Evolutionary conservation across 2,797 vertebrate genomes (phyloP).

Genomic region (Heteromormyrus szaboi): DNA sequence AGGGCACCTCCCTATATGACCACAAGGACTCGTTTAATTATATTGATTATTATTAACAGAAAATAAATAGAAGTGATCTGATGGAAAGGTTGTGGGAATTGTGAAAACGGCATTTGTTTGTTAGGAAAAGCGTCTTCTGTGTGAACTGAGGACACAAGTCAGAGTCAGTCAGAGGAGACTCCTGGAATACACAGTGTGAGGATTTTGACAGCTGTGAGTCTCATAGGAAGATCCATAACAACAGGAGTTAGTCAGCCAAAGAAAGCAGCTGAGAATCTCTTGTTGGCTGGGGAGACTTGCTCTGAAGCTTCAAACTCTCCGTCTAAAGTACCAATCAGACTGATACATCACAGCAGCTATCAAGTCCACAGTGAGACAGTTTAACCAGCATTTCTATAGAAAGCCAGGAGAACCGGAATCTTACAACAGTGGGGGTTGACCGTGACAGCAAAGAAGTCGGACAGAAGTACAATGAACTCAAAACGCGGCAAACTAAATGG

Average conservation of each 20-base stretch:
- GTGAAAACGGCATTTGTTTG: neutral
- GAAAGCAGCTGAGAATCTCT: neutral
- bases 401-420: neutral
- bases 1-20: neutral
- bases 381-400: neutral
- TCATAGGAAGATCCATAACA: neutral
- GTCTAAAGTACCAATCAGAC: neutral
- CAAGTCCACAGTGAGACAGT: neutral
- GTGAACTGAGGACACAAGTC: neutral
- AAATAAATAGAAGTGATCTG: neutral
- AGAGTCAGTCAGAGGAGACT: neutral
- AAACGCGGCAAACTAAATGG: neutral
- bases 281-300: neutral
- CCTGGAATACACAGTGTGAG: neutral
- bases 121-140: neutral
- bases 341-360: neutral
- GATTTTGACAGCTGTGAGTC: neutral
- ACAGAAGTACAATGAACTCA: neutral
- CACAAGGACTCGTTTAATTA: neutral
- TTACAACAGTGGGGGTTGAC: neutral
- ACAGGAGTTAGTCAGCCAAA: neutral
- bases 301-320: neutral
- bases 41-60: neutral
- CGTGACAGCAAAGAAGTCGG: neutral
- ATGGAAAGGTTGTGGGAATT: neutral